Evolutionary conservation across 2,113 vertebrate species (phyloP).

Genomic region (Cebidichthys violaceus): DNA sequence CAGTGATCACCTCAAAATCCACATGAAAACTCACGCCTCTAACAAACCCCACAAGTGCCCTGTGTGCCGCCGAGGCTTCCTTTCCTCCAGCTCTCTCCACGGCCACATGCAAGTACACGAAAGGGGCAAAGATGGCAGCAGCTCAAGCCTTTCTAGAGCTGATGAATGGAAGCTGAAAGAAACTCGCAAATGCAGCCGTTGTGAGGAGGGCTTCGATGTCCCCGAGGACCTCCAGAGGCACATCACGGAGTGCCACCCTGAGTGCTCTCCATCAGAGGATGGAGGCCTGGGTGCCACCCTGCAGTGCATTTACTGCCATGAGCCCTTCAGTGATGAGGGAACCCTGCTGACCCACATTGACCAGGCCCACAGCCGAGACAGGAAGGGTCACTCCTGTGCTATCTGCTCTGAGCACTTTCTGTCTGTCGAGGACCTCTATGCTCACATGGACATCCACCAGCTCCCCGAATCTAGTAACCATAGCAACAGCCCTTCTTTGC

Average conservation of each 20-base stretch:
- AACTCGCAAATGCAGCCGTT: conserved; percentile 97
- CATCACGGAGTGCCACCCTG: conserved; percentile 96
- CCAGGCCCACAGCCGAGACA: conserved; percentile 91
- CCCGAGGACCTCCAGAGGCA: conserved; percentile 97
- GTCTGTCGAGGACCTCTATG: conserved; percentile 94
- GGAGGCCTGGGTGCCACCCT: conserved; percentile 90
- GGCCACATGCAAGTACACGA: conserved; percentile 99
- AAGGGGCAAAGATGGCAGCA: conserved; percentile 91
- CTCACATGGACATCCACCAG: conserved; percentile 98
- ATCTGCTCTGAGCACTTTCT: conserved; percentile 95
- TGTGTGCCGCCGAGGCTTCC: conserved; percentile 96
- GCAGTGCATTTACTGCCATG: conserved; percentile 96
- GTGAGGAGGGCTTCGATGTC: conserved; percentile 97
- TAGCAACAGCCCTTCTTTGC: conserved; percentile 96
- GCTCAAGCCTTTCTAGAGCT: conserved; percentile 87
- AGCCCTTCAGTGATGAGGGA: conserved; percentile 94
- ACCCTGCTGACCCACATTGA: conserved; percentile 94
- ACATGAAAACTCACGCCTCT: conserved; percentile 98
- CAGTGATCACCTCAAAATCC: conserved; percentile 98
- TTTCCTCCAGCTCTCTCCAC: conserved; percentile 95
- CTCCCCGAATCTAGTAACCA: conserved; percentile 96
- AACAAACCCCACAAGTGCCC: conserved; percentile 99
- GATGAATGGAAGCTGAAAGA: conserved; percentile 97
- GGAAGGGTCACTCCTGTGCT: conserved; percentile 90
- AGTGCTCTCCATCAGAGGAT: conserved; percentile 95